A percentile compares a stretch with the other conserved stretches of the same genome.
phyloP scores from a whole-genome alignment of 2,797 vertebrate genomes.

The Balearica regulorum region DNA sequence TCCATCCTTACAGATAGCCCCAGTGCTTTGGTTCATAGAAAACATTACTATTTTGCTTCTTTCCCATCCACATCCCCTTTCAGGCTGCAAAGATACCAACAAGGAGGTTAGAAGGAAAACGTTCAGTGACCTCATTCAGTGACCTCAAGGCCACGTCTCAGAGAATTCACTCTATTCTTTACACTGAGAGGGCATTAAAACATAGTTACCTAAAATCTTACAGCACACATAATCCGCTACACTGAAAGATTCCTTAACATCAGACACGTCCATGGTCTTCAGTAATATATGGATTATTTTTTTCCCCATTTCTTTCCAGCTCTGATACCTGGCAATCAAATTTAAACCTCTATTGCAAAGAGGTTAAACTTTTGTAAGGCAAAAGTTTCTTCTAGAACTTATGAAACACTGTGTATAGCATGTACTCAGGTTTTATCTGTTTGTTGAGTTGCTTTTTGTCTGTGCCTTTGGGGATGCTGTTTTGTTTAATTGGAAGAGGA shows the following conservation, averaged over 20 bases:
- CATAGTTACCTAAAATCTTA: not conserved
- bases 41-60: not conserved
- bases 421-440: not conserved
- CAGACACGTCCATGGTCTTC: not conserved
- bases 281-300: not conserved
- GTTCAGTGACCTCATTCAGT: not conserved
- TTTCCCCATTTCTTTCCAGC: not conserved
- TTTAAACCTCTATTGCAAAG: not conserved
- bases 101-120: not conserved
- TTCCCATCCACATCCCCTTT: not conserved
- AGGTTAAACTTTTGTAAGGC: not conserved
- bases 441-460: not conserved
- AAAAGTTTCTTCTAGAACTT: not conserved
- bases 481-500: not conserved
- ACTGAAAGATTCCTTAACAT: not conserved
- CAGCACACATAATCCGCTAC: not conserved
- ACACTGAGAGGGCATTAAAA: not conserved
- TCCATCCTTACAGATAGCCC: not conserved
- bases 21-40: not conserved
- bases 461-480: not conserved
- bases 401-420: not conserved
- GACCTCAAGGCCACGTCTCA: not conserved
- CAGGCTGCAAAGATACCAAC: not conserved
- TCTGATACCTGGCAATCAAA: not conserved
- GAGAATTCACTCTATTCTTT: not conserved